A percentile compares a stretch with the other conserved stretches of the same genome.
phyloP scores from a whole-genome alignment of 2,888 invertebrate species.

The Globia sparganii region DNA sequence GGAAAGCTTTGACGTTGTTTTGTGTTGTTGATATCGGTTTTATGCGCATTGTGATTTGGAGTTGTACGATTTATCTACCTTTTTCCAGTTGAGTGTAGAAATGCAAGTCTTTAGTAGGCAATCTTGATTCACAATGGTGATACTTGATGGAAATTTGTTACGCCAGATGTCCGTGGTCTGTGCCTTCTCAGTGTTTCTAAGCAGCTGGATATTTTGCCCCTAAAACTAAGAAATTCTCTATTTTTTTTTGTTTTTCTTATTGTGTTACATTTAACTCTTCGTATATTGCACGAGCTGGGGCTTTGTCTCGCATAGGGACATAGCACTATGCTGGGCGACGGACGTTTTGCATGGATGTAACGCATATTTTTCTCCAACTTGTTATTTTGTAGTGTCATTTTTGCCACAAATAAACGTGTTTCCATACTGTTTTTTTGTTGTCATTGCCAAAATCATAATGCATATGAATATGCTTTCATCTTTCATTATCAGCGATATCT shows the following conservation, averaged over 20 bases:
- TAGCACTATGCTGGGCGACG: too few relatives aligned
- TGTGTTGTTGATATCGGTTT: conserved; percentile 2
- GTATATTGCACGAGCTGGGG: too few relatives aligned
- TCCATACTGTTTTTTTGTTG: too few relatives aligned
- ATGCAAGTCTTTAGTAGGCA: background rate
- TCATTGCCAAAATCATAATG: background rate
- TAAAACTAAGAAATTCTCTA: background rate
- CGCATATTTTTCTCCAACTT: too few relatives aligned
- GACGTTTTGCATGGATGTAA: too few relatives aligned
- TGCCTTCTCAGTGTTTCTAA: background rate
- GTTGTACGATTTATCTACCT: background rate
- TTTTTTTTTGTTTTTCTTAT: too few relatives aligned
- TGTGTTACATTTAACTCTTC: too few relatives aligned
- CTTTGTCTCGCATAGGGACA: too few relatives aligned
- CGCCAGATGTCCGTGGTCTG: background rate
- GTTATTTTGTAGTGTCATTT: too few relatives aligned
- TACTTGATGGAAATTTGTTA: background rate
- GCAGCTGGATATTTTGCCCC: background rate
- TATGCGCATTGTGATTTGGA: background rate
- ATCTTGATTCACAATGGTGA: background rate
- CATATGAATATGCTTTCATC: background rate
- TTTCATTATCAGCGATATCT: conserved; percentile 3
- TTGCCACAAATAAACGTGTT: too few relatives aligned
- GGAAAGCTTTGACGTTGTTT: conserved; percentile 27
- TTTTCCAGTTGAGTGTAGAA: background rate